Evolutionary conservation across 2,113 vertebrate species (phyloP), one percentile per base, ranked within the genome.

Genomic region (Sardina pilchardus): DNA sequence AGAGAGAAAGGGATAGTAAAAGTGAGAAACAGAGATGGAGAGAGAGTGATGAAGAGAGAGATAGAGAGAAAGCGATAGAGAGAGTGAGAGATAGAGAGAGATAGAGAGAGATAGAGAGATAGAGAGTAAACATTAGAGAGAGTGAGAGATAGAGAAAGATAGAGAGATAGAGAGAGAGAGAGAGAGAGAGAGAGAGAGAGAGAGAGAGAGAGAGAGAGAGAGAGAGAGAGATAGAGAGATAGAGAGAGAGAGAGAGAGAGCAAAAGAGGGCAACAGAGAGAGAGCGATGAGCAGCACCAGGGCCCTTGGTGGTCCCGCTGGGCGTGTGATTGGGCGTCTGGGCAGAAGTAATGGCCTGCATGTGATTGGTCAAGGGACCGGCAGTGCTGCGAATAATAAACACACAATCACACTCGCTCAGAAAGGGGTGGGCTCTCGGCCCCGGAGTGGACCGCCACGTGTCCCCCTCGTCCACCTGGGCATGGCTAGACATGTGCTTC

Each of bases 401-500:
- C 19, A 63, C 86, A 88, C 89, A 92, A 93, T 92, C 82, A 84
- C 47, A 86, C 83, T 89, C 43, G 7, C 39, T 48, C 17, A 81
- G 36, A 81, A 88, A 67, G 85, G 83, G 93, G 88, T 24, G 88
- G 90, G 82, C 45, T 86, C 5, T 93, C 92, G 84, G 87, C 84
- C 78, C 4, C 0, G 47, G 87, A 81, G 80, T 84, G 48, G 88
- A 85, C 86, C 47, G 85, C 85, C 81, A 83, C 53, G 56, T 88
- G 88, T 39, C 82, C 78, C 19, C n/a, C 47, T 36, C n/a, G 63
- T 16, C 82, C 30, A 45, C 43, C 82, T 86, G 7, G 2, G 86
- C 82, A 85, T 86, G 90, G 86, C n/a, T 85, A 88, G 88, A 92
- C 94, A 90, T 92, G 93, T 93, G 91, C 88, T 89, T 82, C 12